Conservation (phyloP, 2,113 vertebrate genomes). For the Periophthalmus modestus region DNA sequence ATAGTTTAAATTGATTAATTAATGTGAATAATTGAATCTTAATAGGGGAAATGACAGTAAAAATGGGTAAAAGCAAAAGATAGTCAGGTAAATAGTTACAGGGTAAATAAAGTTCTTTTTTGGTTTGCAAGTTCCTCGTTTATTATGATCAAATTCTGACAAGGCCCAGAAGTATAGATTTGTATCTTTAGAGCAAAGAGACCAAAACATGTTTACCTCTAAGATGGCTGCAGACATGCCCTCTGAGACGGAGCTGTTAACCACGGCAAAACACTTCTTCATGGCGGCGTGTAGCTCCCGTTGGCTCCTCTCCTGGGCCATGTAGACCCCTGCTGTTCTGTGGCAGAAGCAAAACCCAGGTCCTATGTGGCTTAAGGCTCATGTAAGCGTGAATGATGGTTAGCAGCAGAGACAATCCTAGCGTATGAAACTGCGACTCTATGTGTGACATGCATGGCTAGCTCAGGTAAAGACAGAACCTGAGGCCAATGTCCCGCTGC, state of each 20-base stretch:
- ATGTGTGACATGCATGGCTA: conserved; percentile 35
- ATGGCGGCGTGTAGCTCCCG: conserved; percentile 85
- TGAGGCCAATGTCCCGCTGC: conserved; percentile 37
- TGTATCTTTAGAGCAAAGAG: background rate
- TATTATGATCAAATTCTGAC: background rate
- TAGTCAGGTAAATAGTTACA: conserved; percentile 4
- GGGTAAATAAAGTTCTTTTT: background rate
- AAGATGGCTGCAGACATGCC: conserved; percentile 96
- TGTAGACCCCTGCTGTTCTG: conserved; percentile 84
- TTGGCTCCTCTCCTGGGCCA: conserved; percentile 82
- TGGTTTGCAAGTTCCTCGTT: background rate
- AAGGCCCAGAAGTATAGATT: background rate
- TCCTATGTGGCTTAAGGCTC: conserved; percentile 53
- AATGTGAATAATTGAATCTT: conserved; percentile 54
- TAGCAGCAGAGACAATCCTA: conserved; percentile 56
- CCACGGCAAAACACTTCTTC: conserved; percentile 81
- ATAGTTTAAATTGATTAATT: conserved; percentile 38
- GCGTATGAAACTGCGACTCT: conserved; percentile 32
- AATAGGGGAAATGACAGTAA: conserved; percentile 47
- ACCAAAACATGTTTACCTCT: conserved; percentile 80
- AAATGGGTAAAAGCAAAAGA: conserved; percentile 17
- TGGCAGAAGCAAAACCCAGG: conserved; percentile 45
- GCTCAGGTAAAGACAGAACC: conserved; percentile 50
- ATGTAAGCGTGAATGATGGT: conserved; percentile 59
- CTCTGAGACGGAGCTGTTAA: conserved; percentile 92